These are phyloP conservation scores for Napeogenes sylphis DNA, from an alignment of 2,888 invertebrate genomes.

Conservation along the genomic window DNA sequence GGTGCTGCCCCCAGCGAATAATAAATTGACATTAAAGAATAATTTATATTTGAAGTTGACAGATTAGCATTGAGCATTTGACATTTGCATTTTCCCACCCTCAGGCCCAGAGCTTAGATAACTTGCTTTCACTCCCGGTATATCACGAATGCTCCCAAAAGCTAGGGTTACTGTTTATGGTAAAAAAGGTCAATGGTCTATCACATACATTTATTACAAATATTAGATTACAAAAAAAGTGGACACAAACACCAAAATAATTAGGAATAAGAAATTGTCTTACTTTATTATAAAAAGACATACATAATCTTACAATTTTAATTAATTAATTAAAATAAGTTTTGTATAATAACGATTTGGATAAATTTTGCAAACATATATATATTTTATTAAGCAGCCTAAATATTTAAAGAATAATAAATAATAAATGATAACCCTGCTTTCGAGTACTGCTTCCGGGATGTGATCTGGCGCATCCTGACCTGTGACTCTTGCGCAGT, in stretches of 20 bases:
- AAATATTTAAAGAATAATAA: too few relatives aligned
- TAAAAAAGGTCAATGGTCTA: constrained; percentile 2
- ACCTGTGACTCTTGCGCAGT: constrained; percentile 20
- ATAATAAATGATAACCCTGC: constrained; percentile 24
- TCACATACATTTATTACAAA: not conserved
- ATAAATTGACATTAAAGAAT: constrained; percentile 1
- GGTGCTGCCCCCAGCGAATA: not conserved
- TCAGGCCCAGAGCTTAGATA: constrained; percentile 37
- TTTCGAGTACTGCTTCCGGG: constrained; percentile 21
- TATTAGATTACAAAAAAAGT: not conserved
- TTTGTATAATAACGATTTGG: too few relatives aligned
- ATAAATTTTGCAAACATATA: too few relatives aligned
- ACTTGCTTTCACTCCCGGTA: constrained; percentile 41
- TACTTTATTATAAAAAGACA: too few relatives aligned
- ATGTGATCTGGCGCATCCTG: constrained; percentile 20
- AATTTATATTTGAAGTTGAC: constrained; percentile 11
- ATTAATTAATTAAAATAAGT: too few relatives aligned
- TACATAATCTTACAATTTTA: too few relatives aligned
- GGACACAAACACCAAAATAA: too few relatives aligned
- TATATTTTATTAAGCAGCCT: too few relatives aligned
- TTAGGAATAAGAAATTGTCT: too few relatives aligned
- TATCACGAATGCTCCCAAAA: constrained; percentile 33
- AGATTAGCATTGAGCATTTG: constrained; percentile 23
- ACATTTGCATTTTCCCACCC: constrained; percentile 33
- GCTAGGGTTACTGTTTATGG: constrained; percentile 20